Base-by-base conservation (phyloP, 2,797 vertebrate species). In the Anguilla megastoma region DNA sequence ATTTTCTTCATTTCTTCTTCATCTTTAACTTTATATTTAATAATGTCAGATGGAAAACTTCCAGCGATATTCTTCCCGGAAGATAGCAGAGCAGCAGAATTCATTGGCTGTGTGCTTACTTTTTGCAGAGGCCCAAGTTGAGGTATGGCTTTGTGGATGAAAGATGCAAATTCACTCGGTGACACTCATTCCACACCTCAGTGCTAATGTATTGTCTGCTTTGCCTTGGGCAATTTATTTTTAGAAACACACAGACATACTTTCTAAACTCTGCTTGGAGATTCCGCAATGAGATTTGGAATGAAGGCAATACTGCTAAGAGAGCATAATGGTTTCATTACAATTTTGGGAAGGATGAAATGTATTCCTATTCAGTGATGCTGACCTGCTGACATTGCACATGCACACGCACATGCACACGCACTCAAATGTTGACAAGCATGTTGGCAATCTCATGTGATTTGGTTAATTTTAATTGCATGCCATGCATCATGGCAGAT, bases 51-150 rank as follows among this genome's bases (percentile, higher is more conserved):
- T 2, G 21, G 79, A 33, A 82, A 82, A 50, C 45, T n/a, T 82
- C 79, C 45, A 48, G 12, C 74, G 33, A 14, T 18, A 18, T 79
- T 79, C 27, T 33, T 30, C 33, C 14, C 45, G 0, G 30, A 79
- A 79, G 74, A 5, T 2, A 2, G 74, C 6, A 10, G 45, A 48
- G 79, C 45, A 82, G 74, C 74, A 79, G 36, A 41, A 36, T 41
- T 36, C 33, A 21, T 79, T 30, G 27, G 69, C 69, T 74, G 36
- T 3, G 0, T 41, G 33, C 36, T 41, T 41, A 41, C 33, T 45
- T 79, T 94, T 94, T 93, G 33, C 36, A 6, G 14, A 50, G 45
- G 45, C 33, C 18, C 76, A 9, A 14, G 76, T 24, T 80, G 36
- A 45, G 33, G 41, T 18, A 45, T 8, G 41, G 76, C 18, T 80